Base-by-base conservation (phyloP, 37 sponge, comb jelly and placozoan genomes). In the Bolinopsis microptera region DNA sequence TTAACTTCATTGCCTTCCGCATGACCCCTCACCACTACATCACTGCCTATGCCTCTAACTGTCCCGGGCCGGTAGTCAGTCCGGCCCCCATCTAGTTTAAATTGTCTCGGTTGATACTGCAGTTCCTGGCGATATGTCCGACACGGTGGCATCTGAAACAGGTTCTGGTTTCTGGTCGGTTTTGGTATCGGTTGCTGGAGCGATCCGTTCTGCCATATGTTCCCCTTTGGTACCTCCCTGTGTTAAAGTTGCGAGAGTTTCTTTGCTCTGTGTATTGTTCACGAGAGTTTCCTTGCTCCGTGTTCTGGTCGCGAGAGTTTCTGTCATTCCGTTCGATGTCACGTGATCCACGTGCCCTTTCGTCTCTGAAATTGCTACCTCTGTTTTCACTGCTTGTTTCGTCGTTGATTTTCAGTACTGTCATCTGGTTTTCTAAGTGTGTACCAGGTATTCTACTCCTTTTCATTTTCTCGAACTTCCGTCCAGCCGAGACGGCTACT, bases 91-190 rank as follows among this genome's bases (percentile, higher is more conserved):
- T 70, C 74, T 70, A 70, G 74, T 70, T 70, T 70, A 70, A 70
- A 70, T 70, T 30, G 27, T 70, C 27, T 2, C 27, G 74, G 74
- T 25, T 30, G n/a, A 30, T 28, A 70, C 28, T 70, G 27, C 74
- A 70, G 27, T 70, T 70, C 28, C 23, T 30, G 27, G 74, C 74
- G 27, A 70, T 70, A 30, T 70, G 74, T 30, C 74, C 74, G 28
- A 70, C 74, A 70, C 23, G 74, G 74, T 70, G 74, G 74, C 74
- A 70, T 70, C 74, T 70, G 74, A 70, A 70, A 70, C 74, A 70
- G 23, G 28, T 70, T 30, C 74, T 70, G 74, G 23, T 70, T 30
- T 70, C 80, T 35, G 80, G 1, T 77, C 80, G n/a, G n/a, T n/a
- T n/a, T n/a, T n/a, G n/a, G n/a, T n/a, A n/a, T n/a, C n/a, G n/a